Conservation (phyloP, 92 coral and sea anemone species). For the Umimayanthus kanabou region DNA sequence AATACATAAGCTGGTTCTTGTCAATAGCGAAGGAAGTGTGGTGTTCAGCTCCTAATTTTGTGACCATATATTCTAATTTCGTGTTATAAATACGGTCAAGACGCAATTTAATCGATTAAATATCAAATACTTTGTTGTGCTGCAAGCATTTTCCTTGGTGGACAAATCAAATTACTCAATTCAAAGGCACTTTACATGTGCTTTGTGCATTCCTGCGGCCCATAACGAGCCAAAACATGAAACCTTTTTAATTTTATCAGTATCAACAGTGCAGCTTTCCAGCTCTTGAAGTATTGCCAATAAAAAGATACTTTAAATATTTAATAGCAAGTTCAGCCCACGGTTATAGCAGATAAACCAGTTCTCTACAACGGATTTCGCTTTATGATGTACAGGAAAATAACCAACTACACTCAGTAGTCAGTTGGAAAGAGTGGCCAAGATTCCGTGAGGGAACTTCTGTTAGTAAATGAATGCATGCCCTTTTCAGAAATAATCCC, state of each 20-base stretch:
- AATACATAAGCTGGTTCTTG: constrained; percentile 9
- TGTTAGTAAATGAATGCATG: background rate
- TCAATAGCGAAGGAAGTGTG: constrained; percentile 2
- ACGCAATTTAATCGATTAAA: constrained; percentile 21
- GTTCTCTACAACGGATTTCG: constrained; percentile 12
- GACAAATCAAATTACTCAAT: background rate
- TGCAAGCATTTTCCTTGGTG: background rate
- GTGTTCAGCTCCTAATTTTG: constrained; percentile 3
- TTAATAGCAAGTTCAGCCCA: constrained; percentile 32
- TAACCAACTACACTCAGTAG: background rate
- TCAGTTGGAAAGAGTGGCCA: background rate
- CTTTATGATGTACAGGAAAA: background rate
- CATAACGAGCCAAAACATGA: constrained; percentile 39
- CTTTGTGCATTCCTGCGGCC: constrained; percentile 41
- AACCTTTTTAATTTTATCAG: constrained; percentile 1
- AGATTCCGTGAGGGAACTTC: background rate
- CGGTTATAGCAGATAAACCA: background rate
- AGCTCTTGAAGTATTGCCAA: constrained; percentile 39
- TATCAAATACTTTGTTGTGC: background rate
- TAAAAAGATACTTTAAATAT: constrained; percentile 34
- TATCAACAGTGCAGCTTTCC: background rate
- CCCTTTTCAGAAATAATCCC: background rate
- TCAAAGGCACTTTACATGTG: constrained; percentile 23
- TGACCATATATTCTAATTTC: constrained; percentile 15
- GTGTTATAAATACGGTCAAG: background rate